Evolutionary conservation across 2,888 invertebrate species (phyloP), one percentile per base, ranked within the genome.

Genomic region (Chloroclysta siterata): DNA sequence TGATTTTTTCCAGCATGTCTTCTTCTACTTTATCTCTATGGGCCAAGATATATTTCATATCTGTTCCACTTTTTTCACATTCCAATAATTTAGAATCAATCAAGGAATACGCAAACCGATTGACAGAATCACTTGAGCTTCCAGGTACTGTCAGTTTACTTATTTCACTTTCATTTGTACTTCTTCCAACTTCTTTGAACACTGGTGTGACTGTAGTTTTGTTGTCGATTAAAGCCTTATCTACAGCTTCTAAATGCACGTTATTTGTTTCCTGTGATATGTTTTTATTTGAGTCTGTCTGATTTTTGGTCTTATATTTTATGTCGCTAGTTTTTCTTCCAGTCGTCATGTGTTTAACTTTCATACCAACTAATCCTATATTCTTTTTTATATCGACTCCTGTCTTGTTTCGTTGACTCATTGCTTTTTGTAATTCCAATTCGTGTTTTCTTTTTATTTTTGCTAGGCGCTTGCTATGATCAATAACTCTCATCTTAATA

Each of bases 291-390:
- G 48, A 8, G 6, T 46, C 15, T 15, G 5, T 6, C 14, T 57
- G 29, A n/a, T n/a, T 36, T 44, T n/a, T 50, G 8, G n/a, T 0
- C 5, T 51, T 46, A 5, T n/a, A 46, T 28, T 48, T 22, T 22
- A 2, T 7, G 29, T 55, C 50, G n/a, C 14, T 52, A 48, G 6
- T 53, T 68, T 17, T 17, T 14, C 17, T 54, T 54, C 33, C n/a
- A 47, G 65, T 13, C 55, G 36, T 28, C 33, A 53, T 57, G 42
- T 33, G 72, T 51, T 58, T 72, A 53, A 84, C 72, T 72, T 73
- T 83, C 63, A 85, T 69, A 10, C 85, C 85, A 22, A 85, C 58
- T 29, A 84, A 72, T 15, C 85, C 85, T 67, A 36, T 70, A 63
- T 85, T 85, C 60, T 72, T 79, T 67, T 81, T 83, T 13, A 80